A percentile compares a stretch with the other conserved stretches of the same genome.
phyloP scores from a whole-genome alignment of 92 coral and sea anemone species.

The Palythoa grandis region DNA sequence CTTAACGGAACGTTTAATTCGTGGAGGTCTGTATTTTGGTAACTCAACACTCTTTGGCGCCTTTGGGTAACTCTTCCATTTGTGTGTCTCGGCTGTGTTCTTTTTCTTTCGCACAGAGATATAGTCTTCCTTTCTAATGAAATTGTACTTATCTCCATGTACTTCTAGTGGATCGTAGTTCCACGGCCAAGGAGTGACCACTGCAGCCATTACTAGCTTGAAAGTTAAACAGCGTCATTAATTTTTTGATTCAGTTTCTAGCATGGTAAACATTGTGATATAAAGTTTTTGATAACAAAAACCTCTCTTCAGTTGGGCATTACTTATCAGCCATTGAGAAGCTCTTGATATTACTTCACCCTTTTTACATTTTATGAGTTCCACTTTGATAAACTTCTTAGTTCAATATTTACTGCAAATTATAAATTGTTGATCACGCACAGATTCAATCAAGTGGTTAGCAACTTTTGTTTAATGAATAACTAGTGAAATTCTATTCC shows the following conservation, averaged over 20 bases:
- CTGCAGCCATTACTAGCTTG: slow-evolving; percentile 3
- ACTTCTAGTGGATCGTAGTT: slow-evolving; percentile 70
- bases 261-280: neutral
- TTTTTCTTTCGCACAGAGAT: slow-evolving; percentile 59
- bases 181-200: slow-evolving; percentile 47
- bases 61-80: slow-evolving; percentile 42
- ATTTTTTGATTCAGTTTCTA: neutral
- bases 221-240: neutral
- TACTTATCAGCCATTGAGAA: neutral
- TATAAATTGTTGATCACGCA: neutral
- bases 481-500: neutral
- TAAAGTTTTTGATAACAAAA: neutral
- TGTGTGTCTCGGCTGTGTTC: slow-evolving; percentile 54
- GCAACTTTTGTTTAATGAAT: slow-evolving; percentile 4
- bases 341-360: neutral
- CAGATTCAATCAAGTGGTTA: neutral
- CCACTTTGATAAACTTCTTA: neutral
- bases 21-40: slow-evolving; percentile 38
- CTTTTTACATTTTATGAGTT: neutral
- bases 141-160: slow-evolving; percentile 50
- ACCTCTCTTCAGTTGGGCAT: too few relatives aligned
- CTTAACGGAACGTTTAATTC: slow-evolving; percentile 22
- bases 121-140: slow-evolving; percentile 48
- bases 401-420: neutral
- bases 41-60: neutral